Evolutionary conservation across 1,140 invertebrate species (phyloP).

Genomic region (Agrilus planipennis): DNA sequence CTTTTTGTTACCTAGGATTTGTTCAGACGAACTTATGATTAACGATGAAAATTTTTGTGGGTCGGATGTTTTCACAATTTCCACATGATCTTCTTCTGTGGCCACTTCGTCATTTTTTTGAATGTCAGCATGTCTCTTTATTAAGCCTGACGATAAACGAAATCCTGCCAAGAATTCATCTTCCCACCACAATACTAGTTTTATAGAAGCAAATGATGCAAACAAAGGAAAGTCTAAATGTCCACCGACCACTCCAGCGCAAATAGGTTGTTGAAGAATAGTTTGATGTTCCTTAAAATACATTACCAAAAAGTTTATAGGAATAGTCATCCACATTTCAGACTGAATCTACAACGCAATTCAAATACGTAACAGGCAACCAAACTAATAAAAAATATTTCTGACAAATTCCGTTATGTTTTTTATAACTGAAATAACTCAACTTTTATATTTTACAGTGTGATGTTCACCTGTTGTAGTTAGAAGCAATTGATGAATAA

Average conservation of each 20-base stretch:
- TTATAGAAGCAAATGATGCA: constrained; percentile 66
- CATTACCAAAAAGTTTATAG: too few relatives aligned
- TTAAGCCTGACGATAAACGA: constrained; percentile 35
- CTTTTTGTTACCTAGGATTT: constrained; percentile 40
- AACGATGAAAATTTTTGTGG: constrained; percentile 57
- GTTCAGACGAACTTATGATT: constrained; percentile 55
- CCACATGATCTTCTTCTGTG: constrained; percentile 24
- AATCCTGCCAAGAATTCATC: constrained; percentile 50
- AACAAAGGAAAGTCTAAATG: constrained; percentile 65
- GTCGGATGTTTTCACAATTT: constrained; percentile 54
- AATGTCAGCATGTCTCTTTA: constrained; percentile 25
- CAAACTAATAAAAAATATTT: too few relatives aligned
- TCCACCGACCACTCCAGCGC: constrained; percentile 58
- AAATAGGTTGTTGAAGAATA: constrained; percentile 61
- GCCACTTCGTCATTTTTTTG: neutral
- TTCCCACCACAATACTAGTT: constrained; percentile 67
- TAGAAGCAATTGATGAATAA: too few relatives aligned
- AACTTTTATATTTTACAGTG: too few relatives aligned
- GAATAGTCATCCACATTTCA: too few relatives aligned
- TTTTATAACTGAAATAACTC: too few relatives aligned
- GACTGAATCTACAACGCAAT: too few relatives aligned
- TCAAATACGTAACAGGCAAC: too few relatives aligned
- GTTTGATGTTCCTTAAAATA: constrained; percentile 53
- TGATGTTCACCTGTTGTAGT: too few relatives aligned
- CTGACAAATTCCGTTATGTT: too few relatives aligned